Percentiles rank a stretch among this genome's conserved stretches.
Conservation (phyloP, 2,888 invertebrate genomes). For the Scrobipalpa costella region DNA sequence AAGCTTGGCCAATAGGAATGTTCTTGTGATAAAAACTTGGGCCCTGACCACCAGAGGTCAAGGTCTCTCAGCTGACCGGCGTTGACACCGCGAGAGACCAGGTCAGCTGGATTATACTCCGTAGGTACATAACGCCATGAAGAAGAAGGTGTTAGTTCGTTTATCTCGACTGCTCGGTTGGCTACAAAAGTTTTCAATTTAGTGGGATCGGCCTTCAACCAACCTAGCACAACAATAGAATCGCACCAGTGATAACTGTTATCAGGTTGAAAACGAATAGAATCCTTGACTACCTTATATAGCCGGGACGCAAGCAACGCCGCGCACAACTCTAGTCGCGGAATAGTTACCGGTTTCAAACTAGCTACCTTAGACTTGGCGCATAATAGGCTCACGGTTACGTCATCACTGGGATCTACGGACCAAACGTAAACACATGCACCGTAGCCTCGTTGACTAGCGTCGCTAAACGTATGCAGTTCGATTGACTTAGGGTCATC, state of each 20-base stretch:
- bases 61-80: background rate
- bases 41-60: conserved; percentile 2
- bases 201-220: too few relatives aligned
- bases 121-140: conserved; percentile 20
- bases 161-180: conserved; percentile 14
- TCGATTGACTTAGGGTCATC: conserved; percentile 17
- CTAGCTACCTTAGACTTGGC: conserved; percentile 29
- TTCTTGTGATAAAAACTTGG: too few relatives aligned
- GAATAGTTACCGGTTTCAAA: too few relatives aligned
- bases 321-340: too few relatives aligned
- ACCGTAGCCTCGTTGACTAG: conserved; percentile 6
- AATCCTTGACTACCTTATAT: too few relatives aligned
- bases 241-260: too few relatives aligned
- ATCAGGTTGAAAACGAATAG: too few relatives aligned
- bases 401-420: background rate
- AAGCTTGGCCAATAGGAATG: background rate
- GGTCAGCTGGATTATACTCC: conserved; percentile 18
- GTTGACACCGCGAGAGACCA: conserved; percentile 14
- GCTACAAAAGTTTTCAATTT: conserved; percentile 18
- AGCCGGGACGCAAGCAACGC: too few relatives aligned
- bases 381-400: conserved; percentile 20
- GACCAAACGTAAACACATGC: conserved; percentile 31
- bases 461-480: too few relatives aligned
- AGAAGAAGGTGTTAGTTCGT: background rate
- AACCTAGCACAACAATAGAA: too few relatives aligned